A percentile compares a stretch with the other conserved stretches of the same genome.
Conservation (phyloP, 2,113 vertebrate genomes). For the Sebastes schlegelii region DNA sequence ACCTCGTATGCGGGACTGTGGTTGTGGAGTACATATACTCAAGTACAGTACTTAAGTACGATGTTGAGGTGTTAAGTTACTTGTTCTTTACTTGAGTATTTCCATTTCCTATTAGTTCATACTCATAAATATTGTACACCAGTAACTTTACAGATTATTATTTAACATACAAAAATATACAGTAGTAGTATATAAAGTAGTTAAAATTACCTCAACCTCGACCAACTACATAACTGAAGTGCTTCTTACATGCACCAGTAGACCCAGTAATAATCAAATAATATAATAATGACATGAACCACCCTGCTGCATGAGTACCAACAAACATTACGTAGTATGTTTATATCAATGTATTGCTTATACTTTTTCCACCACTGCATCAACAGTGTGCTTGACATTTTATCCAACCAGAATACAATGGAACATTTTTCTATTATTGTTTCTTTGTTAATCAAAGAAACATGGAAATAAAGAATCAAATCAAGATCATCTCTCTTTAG, state of each 20-base stretch:
- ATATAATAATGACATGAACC: neutral
- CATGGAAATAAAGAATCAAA: neutral
- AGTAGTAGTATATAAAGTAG: neutral
- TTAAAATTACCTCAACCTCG: neutral
- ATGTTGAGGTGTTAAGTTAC: neutral
- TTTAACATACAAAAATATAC: neutral
- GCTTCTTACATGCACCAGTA: neutral
- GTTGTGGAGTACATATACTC: too few relatives aligned
- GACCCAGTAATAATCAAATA: too few relatives aligned
- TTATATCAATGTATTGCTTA: too few relatives aligned
- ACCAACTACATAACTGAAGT: neutral
- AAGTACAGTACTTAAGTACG: neutral
- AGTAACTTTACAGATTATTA: neutral
- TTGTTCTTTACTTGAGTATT: neutral
- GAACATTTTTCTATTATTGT: neutral
- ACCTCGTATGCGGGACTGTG: too few relatives aligned
- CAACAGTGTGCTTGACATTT: neutral
- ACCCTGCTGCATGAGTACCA: neutral
- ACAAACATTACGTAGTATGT: neutral
- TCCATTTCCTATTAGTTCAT: neutral
- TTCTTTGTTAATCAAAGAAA: neutral
- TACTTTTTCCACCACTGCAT: neutral
- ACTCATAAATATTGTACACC: neutral
- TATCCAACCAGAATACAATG: neutral
- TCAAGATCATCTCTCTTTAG: neutral